These are phyloP conservation scores for Hofmannophila pseudospretella DNA, from an alignment of 2,888 invertebrate species.

Conservation along the genomic window DNA sequence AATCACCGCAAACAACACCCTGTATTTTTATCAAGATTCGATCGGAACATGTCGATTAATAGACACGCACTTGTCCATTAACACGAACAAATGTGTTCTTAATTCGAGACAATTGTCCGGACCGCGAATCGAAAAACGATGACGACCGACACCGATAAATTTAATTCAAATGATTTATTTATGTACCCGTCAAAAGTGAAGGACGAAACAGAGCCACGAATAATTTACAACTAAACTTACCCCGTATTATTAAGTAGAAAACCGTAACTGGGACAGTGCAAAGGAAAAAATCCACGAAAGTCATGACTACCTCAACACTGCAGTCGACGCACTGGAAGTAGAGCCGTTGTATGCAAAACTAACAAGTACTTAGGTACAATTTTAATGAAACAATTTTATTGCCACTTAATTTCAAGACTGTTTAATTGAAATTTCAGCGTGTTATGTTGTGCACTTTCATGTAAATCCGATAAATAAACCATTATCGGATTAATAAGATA, in stretches of 20 bases:
- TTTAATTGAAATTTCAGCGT: not conserved
- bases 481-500: no score
- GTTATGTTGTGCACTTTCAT: not conserved
- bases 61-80: conserved; percentile 40
- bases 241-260: not conserved
- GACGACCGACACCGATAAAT: conserved; percentile 8
- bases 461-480: no score
- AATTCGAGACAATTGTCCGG: conserved; percentile 60
- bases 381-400: conserved; percentile 2
- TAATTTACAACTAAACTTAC: conserved; percentile 7
- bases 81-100: conserved; percentile 59
- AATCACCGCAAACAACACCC: conserved; percentile 23
- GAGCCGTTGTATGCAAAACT: not conserved
- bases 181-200: conserved; percentile 22
- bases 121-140: conserved; percentile 33
- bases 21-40: conserved; percentile 10
- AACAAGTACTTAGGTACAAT: not conserved
- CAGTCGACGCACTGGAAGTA: conserved; percentile 4
- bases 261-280: not conserved
- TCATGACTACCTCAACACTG: conserved; percentile 6
- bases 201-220: conserved; percentile 22
- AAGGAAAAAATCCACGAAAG: not conserved
- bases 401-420: conserved; percentile 1
- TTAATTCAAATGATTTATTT: conserved; percentile 15
- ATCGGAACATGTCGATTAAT: conserved; percentile 38